Base-by-base conservation (phyloP, 2,888 invertebrate genomes). In the Lepetodrilus schrolli region DNA sequence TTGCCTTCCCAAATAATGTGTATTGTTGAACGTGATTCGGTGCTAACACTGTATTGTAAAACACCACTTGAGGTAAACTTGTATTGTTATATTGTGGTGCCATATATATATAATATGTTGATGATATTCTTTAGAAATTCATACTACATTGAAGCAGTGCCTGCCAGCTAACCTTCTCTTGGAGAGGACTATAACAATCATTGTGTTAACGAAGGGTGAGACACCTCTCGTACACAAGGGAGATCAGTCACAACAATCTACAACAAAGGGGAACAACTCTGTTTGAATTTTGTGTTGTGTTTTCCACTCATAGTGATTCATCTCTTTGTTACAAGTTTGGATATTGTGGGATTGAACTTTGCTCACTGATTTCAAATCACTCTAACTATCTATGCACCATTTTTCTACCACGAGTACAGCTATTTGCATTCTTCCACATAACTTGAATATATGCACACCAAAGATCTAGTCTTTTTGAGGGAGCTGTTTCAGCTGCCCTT, bases 351-450 rank as follows among this genome's bases (percentile, higher is more conserved):
- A 58, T 30, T 58, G 58, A 58, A 58, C 58, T 34, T 58, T 58
- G 58, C 58, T 58, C 58, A 58, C 58, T 58, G 58, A 58, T 30
- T 58, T 58, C 58, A 58, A 30, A 58, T 58, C 58, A 58, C 58
- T 58, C 30, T 58, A 58, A n/a, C 58, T 58, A 58, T 58, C 58
- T 58, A 58, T 58, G 58, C 58, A 58, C 58, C 30, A 58, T 58
- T 23, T 48, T 48, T 48, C 48, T 58, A 13, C 43, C 17, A 43
- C 43, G 13, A 43, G n/a, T 17, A 58, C 58, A 58, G 58, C 58
- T 58, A 58, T 58, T 58, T 58, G 58, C 58, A 58, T 30, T 58
- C 58, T 58, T 58, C 58, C 58, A 58, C n/a, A n/a, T n/a, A n/a
- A n/a, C 58, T 30, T 58, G 30, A 23, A 58, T 58, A 58, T 58